These are phyloP conservation scores for Hypsibius dujardini DNA, from an alignment of 1,140 invertebrate species.

Conservation along the genomic window DNA sequence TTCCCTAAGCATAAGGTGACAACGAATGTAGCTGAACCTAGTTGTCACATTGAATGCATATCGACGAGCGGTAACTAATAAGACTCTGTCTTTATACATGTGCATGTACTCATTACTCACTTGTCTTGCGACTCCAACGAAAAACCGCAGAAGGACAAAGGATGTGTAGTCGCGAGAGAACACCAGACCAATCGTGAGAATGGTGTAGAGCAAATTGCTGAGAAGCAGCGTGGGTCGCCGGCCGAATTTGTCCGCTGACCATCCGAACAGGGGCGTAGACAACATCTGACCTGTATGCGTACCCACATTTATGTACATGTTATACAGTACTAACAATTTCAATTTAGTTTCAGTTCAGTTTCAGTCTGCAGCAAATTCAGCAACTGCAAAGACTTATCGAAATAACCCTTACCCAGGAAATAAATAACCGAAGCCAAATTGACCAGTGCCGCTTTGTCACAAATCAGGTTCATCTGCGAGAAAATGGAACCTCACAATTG, in stretches of 20 bases:
- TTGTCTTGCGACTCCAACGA: background rate
- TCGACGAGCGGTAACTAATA: too few relatives aligned
- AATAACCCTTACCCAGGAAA: background rate
- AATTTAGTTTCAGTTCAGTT: too few relatives aligned
- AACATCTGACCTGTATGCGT: background rate
- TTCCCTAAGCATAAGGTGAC: background rate
- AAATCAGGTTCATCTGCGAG: background rate
- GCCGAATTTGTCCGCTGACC: conserved; percentile 13
- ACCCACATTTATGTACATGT: background rate
- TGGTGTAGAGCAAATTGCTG: background rate
- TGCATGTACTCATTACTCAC: background rate
- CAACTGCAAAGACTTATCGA: too few relatives aligned
- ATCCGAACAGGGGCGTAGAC: background rate
- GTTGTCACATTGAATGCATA: background rate
- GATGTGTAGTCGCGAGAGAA: conserved; percentile 9
- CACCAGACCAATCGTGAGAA: background rate
- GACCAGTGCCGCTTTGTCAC: background rate
- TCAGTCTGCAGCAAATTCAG: too few relatives aligned
- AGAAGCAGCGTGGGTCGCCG: conserved; percentile 9
- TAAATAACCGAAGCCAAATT: background rate
- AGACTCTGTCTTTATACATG: too few relatives aligned
- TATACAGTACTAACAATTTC: too few relatives aligned
- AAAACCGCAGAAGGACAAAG: conserved; percentile 4
- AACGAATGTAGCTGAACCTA: background rate
- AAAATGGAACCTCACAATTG: background rate